A percentile compares a stretch with the other conserved stretches of the same genome.
phyloP scores from a whole-genome alignment of 2,797 vertebrate species.

The Etheostoma nigrum region DNA sequence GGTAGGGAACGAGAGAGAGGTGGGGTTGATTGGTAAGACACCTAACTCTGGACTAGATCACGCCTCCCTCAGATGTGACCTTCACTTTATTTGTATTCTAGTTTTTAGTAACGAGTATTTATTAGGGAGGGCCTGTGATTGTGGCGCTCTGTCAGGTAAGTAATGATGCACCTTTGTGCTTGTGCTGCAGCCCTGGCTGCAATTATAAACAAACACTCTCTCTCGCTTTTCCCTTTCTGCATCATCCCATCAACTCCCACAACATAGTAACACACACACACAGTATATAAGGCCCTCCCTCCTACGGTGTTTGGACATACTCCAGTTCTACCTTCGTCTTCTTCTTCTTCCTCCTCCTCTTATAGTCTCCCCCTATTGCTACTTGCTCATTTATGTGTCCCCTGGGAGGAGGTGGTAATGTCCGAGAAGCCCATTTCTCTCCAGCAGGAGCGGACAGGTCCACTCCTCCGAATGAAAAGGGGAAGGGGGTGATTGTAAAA shows the following conservation, averaged over 20 bases:
- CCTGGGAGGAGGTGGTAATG: slow-evolving; percentile 81
- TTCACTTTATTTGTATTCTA: slow-evolving; percentile 80
- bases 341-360: slow-evolving; percentile 48
- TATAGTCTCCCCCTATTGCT: slow-evolving; percentile 63
- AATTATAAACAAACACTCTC: slow-evolving; percentile 80
- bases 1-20: slow-evolving; percentile 43
- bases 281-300: slow-evolving; percentile 13
- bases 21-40: slow-evolving; percentile 70
- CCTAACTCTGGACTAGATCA: slow-evolving; percentile 72
- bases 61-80: slow-evolving; percentile 78
- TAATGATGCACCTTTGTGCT: slow-evolving; percentile 80
- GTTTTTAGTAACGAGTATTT: slow-evolving; percentile 80
- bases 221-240: slow-evolving; percentile 52
- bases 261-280: slow-evolving; percentile 23
- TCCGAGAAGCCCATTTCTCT: slow-evolving; percentile 83
- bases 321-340: slow-evolving; percentile 56
- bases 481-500: slow-evolving; percentile 83
- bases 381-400: slow-evolving; percentile 80
- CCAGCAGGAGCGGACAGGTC: slow-evolving; percentile 80
- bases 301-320: slow-evolving; percentile 56
- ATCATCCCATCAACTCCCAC: slow-evolving; percentile 49
- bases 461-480: slow-evolving; percentile 83
- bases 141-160: slow-evolving; percentile 76
- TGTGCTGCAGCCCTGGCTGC: slow-evolving; percentile 69
- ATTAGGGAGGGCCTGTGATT: slow-evolving; percentile 75